Conservation (phyloP, 2,797 vertebrate genomes). For the Sciaenops ocellatus region DNA sequence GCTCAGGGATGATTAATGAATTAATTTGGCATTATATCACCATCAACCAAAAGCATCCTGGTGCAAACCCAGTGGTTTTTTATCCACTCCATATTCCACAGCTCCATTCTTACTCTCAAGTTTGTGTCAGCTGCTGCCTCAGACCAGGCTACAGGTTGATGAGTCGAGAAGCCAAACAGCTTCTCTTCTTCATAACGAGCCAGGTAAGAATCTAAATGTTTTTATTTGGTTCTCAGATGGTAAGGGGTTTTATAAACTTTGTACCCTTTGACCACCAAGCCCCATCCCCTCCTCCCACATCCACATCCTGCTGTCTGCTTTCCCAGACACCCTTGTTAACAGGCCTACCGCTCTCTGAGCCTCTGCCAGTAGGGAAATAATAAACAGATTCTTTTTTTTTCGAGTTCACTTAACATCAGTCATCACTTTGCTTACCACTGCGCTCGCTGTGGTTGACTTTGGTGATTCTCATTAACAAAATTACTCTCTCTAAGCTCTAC, state of each 20-base stretch:
- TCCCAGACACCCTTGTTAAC: constrained; percentile 76
- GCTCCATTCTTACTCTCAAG: neutral
- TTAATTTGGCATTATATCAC: neutral
- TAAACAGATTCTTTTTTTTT: constrained; percentile 72
- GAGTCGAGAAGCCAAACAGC: neutral
- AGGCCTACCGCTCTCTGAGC: constrained; percentile 63
- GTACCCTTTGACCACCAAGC: neutral
- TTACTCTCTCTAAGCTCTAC: constrained; percentile 10
- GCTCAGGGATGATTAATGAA: neutral
- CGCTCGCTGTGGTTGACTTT: constrained; percentile 40
- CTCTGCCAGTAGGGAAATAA: constrained; percentile 69
- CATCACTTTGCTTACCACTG: constrained; percentile 21
- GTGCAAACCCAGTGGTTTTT: neutral
- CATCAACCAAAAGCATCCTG: neutral
- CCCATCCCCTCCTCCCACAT: constrained; percentile 9
- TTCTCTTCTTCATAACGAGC: constrained; percentile 1
- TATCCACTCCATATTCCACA: neutral
- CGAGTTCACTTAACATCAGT: constrained; percentile 57
- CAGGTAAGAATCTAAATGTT: constrained; percentile 6
- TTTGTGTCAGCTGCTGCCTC: constrained; percentile 7
- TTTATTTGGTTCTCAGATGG: neutral
- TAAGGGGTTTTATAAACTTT: constrained; percentile 7
- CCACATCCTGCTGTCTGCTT: constrained; percentile 67
- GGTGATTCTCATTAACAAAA: constrained; percentile 55
- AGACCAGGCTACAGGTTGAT: neutral